Evolutionary conservation across 2,888 invertebrate species (phyloP).

Genomic region (Diplolepis rosae): DNA sequence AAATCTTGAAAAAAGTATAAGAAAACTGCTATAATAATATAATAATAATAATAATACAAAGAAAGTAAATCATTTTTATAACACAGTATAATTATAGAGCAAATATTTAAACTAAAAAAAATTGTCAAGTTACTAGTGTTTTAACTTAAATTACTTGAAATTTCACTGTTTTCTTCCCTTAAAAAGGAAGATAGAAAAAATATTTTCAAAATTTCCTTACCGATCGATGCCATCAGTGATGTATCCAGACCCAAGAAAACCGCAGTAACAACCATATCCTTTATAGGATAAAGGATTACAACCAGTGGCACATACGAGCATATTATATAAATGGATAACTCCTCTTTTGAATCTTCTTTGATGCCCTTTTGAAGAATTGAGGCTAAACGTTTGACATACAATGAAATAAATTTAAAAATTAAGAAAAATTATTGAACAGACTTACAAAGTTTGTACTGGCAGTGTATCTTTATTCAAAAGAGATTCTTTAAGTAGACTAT

Average conservation of each 20-base stretch:
- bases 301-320: conserved; percentile 89
- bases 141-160: neutral
- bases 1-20: too few species aligned
- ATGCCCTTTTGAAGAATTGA: conserved; percentile 26
- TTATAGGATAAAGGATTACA: conserved; percentile 89
- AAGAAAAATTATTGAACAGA: neutral
- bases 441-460: conserved; percentile 10
- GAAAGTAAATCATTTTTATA: too few species aligned
- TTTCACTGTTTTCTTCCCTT: neutral
- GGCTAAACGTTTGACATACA: neutral
- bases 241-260: conserved; percentile 87
- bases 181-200: neutral
- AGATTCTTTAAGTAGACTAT: neutral
- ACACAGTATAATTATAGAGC: too few species aligned
- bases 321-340: conserved; percentile 87
- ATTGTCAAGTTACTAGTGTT: too few species aligned
- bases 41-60: too few species aligned
- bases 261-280: conserved; percentile 93
- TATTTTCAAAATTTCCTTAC: conserved; percentile 70
- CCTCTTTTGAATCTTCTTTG: conserved; percentile 80
- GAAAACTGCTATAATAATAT: too few species aligned
- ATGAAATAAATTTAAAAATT: conserved; percentile 25
- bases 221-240: conserved; percentile 88
- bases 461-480: conserved; percentile 8
- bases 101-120: too few species aligned